Conservation (phyloP, 2,797 vertebrate species). For the Tadarida brasiliensis region DNA sequence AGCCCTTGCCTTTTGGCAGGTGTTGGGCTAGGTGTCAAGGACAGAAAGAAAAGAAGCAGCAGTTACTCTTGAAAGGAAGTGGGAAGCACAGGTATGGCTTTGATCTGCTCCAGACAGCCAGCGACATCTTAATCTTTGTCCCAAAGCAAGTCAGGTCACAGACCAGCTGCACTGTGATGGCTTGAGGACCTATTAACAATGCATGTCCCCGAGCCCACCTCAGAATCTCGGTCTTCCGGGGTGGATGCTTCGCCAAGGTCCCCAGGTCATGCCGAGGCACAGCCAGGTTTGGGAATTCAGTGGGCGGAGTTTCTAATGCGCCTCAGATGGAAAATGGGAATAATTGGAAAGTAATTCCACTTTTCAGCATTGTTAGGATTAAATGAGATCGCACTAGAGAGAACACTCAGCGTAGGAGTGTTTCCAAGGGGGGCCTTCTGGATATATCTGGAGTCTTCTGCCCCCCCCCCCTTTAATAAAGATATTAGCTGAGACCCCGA, state of each 20-base stretch:
- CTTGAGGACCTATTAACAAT: background rate
- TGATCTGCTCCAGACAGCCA: slow-evolving; percentile 26
- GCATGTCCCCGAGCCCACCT: background rate
- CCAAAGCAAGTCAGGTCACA: background rate
- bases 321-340: background rate
- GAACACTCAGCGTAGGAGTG: background rate
- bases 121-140: slow-evolving; percentile 16
- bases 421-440: background rate
- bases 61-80: background rate
- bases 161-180: background rate
- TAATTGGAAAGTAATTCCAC: background rate
- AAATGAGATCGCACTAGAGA: background rate
- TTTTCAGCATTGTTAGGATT: background rate
- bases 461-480: background rate
- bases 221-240: background rate
- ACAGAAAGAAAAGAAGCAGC: slow-evolving; percentile 16
- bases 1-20: slow-evolving; percentile 57
- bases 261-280: background rate
- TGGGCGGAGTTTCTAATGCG: background rate
- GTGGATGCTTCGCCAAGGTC: background rate
- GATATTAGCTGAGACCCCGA: background rate
- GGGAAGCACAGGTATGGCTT: background rate
- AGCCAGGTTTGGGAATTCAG: background rate
- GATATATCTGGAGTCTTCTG: too few relatives aligned
- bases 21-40: slow-evolving; percentile 60